phyloP scores from a whole-genome alignment of 2,113 vertebrate species.

The Parotia lawesii region DNA sequence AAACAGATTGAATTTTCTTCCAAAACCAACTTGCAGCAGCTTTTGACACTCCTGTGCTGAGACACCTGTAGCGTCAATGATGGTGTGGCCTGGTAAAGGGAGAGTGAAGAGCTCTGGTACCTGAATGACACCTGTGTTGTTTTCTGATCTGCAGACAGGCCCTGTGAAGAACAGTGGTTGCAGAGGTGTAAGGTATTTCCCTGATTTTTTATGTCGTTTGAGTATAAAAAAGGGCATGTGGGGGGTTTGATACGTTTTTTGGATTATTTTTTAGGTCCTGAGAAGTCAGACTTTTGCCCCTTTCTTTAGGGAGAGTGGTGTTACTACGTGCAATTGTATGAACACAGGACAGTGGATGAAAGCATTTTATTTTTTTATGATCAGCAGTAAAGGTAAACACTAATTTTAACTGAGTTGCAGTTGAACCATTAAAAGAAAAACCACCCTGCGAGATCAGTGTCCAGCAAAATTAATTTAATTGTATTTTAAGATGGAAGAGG shows the following conservation, averaged over 20 bases:
- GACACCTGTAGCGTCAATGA: background rate
- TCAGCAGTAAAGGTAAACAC: background rate
- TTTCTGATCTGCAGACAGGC: background rate
- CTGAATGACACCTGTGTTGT: rapidly evolving
- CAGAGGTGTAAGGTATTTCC: background rate
- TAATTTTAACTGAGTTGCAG: background rate
- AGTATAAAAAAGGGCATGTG: background rate
- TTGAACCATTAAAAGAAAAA: background rate
- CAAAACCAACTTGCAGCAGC: background rate
- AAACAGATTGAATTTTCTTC: background rate
- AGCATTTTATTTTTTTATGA: background rate
- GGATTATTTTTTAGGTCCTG: background rate
- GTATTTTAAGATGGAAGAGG: background rate
- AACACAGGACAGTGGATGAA: background rate
- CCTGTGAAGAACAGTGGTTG: rapidly evolving
- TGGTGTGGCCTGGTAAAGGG: background rate
- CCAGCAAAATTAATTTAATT: background rate
- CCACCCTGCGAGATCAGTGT: background rate
- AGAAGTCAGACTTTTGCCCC: background rate
- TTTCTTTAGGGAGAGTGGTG: background rate
- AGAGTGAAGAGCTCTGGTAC: background rate
- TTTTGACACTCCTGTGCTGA: too few species aligned
- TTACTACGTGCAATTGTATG: background rate
- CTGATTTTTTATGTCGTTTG: background rate
- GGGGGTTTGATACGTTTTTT: rapidly evolving